Percentiles rank a stretch among this genome's conserved stretches.
Evolutionary conservation across 1,140 invertebrate genomes (phyloP).

Genomic region (Drosophila setifemur): DNA sequence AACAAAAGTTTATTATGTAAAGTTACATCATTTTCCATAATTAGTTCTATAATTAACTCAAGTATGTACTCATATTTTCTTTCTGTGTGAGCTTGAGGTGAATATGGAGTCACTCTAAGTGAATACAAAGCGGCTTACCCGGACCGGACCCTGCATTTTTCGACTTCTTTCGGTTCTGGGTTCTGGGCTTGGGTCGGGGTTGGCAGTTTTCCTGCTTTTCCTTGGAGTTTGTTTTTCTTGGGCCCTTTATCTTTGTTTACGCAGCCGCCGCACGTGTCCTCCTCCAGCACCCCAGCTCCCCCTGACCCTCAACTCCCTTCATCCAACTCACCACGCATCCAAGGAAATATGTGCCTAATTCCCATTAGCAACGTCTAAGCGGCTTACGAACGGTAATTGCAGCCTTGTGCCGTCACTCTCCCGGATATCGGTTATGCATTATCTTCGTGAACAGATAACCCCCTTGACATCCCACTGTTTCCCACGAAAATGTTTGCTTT

Average conservation of each 20-base stretch:
- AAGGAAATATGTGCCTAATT: conserved; percentile 22
- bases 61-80: too few relatives aligned
- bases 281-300: not conserved
- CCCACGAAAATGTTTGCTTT: not conserved
- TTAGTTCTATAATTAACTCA: too few relatives aligned
- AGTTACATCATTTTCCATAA: not conserved
- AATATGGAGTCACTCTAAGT: conserved; percentile 13
- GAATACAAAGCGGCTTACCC: conserved; percentile 39
- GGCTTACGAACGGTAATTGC: conserved; percentile 62
- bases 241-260: conserved; percentile 60
- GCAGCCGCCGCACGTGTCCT: conserved; percentile 55
- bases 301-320: not conserved
- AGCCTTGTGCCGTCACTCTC: conserved; percentile 8
- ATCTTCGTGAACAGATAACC: conserved; percentile 11
- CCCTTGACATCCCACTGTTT: conserved; percentile 4
- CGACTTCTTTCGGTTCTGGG: conserved; percentile 24
- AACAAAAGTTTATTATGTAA: too few relatives aligned
- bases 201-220: conserved; percentile 2
- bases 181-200: not conserved
- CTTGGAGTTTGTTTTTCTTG: conserved; percentile 26
- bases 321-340: too few relatives aligned
- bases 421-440: not conserved
- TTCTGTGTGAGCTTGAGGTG: not conserved
- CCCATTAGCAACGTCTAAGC: conserved; percentile 57
- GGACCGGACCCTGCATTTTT: conserved; percentile 39